These are phyloP conservation scores for Panorpa germanica DNA, from an alignment of 2,888 invertebrate genomes.

Conservation along the genomic window DNA sequence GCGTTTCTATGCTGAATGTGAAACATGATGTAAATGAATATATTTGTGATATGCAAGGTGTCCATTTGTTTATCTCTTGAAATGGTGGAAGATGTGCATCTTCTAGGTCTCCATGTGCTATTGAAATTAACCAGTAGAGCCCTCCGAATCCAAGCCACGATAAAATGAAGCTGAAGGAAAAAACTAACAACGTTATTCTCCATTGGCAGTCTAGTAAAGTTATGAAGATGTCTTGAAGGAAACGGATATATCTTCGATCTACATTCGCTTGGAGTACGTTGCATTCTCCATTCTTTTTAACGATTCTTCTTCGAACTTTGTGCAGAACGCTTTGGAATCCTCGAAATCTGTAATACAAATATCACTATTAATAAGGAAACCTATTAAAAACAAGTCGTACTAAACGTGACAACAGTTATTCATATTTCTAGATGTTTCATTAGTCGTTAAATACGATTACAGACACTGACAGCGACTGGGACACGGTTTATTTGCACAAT, in stretches of 20 bases:
- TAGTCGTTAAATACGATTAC: too few species aligned
- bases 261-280: conserved; percentile 65
- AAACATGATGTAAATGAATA: conserved; percentile 72
- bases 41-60: conserved; percentile 66
- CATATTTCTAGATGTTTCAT: too few species aligned
- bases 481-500: too few species aligned
- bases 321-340: conserved; percentile 45
- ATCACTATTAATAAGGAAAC: too few species aligned
- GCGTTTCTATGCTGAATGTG: conserved; percentile 82
- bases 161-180: conserved; percentile 59
- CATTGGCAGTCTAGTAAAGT: conserved; percentile 75
- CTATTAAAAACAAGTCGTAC: too few species aligned
- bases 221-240: conserved; percentile 60
- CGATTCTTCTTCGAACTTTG: conserved; percentile 61
- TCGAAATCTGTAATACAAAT: conserved; percentile 46
- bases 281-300: conserved; percentile 75
- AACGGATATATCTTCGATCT: conserved; percentile 39
- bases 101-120: conserved; percentile 69
- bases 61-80: conserved; percentile 37
- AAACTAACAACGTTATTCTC: conserved; percentile 70
- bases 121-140: conserved; percentile 76
- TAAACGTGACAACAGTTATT: too few species aligned
- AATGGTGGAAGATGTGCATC: conserved; percentile 31
- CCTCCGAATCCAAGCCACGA: conserved; percentile 75
- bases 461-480: too few species aligned